Evolutionary conservation across 1,140 invertebrate genomes (phyloP), one percentile per base, ranked within the genome.

Genomic region (Pachyrhynchus sulphureomaculatus): DNA sequence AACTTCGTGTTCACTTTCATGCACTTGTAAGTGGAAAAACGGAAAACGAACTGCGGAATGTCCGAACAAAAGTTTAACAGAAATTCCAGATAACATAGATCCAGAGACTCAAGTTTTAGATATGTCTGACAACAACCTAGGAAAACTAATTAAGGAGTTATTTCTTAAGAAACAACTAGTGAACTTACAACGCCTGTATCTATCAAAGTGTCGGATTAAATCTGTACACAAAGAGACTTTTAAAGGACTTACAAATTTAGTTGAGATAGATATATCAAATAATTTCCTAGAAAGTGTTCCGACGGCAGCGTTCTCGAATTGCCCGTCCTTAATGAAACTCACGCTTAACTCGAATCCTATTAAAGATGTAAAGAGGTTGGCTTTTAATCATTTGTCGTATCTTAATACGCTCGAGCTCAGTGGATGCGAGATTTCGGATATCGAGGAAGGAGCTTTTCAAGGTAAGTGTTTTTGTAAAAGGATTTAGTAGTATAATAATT

Each of bases 1-100:
- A 13, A 33, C 37, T 74, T 82, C 82, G 13, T 95, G 92, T 73
- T 92, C 92, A 0, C 71, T 77, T 1, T 82, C 83, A 34, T 95
- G 93, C 75, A 80, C 83, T 9, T 95, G 93, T 79, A 94, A 92
- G 70, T 95, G 93, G 93, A 95, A 93, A 75, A 86, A 88, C 70
- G 93, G 92, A 1, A 95, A 95, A 74, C 87, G 92, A 70, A 91
- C 89, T 58, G 91, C 93, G 2, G 92, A 95, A 73, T 95, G 92
- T 77, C 82, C 86, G 9, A 85, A 87, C 39, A 86, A 87, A 73
- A 83, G 84, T 26, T 77, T 93, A n/a, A 83, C 85, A 33, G 80
- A 83, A 4, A 84, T 93, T 36, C 93, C 94, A 0, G 83, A 85
- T 62, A 88, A 89, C 21, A 87, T 96, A 66, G 88, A 92, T 67